Percentiles rank a stretch among this genome's conserved stretches.
Conservation (phyloP, 2,888 invertebrate species). For the Mesochorus sp. region DNA sequence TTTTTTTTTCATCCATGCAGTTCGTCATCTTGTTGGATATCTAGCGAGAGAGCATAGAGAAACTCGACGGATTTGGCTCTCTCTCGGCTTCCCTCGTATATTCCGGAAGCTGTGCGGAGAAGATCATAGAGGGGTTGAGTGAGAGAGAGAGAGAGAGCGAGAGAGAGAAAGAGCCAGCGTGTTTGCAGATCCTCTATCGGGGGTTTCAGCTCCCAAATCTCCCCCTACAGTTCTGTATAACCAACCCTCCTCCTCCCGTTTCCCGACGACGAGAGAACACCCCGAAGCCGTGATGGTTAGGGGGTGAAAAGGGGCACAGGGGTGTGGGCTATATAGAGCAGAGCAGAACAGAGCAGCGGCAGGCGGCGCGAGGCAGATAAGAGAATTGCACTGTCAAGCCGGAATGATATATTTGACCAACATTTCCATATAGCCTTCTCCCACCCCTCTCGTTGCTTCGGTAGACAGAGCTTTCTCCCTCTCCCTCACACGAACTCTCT, state of each 20-base stretch:
- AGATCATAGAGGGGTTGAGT: constrained; percentile 69
- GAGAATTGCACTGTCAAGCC: constrained; percentile 95
- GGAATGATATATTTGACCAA: constrained; percentile 95
- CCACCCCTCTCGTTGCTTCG: not conserved
- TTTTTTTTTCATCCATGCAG: constrained; percentile 64
- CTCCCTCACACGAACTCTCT: constrained; percentile 62
- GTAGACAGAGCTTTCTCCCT: constrained; percentile 54
- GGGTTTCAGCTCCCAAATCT: constrained; percentile 75
- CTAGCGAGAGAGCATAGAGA: constrained; percentile 56
- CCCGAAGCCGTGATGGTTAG: constrained; percentile 75
- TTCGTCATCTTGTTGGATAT: constrained; percentile 76
- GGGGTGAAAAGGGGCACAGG: constrained; percentile 70
- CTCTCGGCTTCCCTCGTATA: constrained; percentile 32
- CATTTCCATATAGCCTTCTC: constrained; percentile 88
- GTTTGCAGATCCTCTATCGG: constrained; percentile 80
- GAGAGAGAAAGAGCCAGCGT: constrained; percentile 68
- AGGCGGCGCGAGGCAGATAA: constrained; percentile 88
- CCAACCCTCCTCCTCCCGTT: constrained; percentile 63
- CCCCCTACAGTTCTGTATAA: constrained; percentile 59
- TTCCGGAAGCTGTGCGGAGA: constrained; percentile 52
- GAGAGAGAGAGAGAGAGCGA: constrained; percentile 60
- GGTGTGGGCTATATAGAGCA: constrained; percentile 29
- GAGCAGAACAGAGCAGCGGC: constrained; percentile 71
- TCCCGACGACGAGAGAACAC: constrained; percentile 63
- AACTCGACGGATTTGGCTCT: constrained; percentile 45